Conservation (phyloP, 2,888 invertebrate species). For the Amphimallon solstitiale region DNA sequence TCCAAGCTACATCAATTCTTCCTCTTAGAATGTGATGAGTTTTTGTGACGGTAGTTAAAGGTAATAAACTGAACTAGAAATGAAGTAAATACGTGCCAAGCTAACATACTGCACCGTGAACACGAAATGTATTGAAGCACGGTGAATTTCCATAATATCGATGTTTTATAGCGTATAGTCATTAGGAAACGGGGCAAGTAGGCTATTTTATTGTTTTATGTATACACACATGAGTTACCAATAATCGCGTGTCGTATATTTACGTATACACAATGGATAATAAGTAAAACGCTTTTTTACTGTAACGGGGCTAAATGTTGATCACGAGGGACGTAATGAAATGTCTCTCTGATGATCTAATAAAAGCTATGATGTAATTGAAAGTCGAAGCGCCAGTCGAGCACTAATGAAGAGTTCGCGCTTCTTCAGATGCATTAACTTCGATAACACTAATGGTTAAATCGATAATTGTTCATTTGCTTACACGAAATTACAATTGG, state of each 20-base stretch:
- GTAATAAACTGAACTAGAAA: too few species aligned
- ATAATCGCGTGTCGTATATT: constrained; percentile 18
- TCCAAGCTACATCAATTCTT: too few species aligned
- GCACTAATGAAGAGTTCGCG: constrained; percentile 61
- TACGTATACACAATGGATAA: constrained; percentile 11
- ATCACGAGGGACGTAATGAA: constrained; percentile 53
- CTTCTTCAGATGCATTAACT: constrained; percentile 57
- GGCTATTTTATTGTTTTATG: constrained; percentile 20
- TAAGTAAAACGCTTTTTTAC: constrained; percentile 23
- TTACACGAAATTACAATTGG: constrained; percentile 60
- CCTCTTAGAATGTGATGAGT: too few species aligned
- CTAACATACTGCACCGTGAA: not conserved
- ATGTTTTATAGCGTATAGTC: constrained; percentile 8
- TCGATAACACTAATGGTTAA: constrained; percentile 63
- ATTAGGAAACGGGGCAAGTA: constrained; percentile 10
- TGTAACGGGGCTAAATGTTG: constrained; percentile 19
- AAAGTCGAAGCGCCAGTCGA: constrained; percentile 48
- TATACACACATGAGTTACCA: not conserved
- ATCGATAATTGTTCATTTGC: constrained; percentile 63
- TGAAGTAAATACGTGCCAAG: too few species aligned
- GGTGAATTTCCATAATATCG: constrained; percentile 2
- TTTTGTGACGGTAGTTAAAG: too few species aligned
- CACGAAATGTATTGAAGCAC: not conserved
- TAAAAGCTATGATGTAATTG: constrained; percentile 56
- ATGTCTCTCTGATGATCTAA: constrained; percentile 48